Conservation (phyloP, 2,113 vertebrate species). For the Melierax canorus region DNA sequence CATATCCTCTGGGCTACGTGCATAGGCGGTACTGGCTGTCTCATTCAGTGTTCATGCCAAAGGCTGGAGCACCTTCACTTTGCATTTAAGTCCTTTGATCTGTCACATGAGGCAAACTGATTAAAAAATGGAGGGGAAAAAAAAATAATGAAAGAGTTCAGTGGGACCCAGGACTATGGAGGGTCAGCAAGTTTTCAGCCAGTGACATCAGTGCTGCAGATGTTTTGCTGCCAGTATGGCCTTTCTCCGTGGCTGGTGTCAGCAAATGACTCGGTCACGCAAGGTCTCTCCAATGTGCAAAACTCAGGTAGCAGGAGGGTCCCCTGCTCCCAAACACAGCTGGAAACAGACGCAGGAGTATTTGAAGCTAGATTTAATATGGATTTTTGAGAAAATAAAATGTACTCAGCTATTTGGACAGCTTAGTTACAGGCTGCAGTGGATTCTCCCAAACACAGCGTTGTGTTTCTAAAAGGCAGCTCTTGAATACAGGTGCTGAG, state of each 20-base stretch:
- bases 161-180: background rate
- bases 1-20: background rate
- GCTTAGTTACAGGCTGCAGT: background rate
- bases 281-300: background rate
- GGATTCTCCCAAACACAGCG: background rate
- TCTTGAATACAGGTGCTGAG: background rate
- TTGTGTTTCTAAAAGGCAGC: background rate
- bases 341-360: background rate
- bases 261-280: fast-evolving
- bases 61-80: background rate
- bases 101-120: background rate
- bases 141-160: background rate
- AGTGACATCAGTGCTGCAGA: background rate
- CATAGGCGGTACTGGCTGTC: background rate
- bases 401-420: background rate
- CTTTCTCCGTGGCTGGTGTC: background rate
- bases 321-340: background rate
- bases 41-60: background rate
- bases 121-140: background rate
- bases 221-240: background rate
- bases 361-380: background rate
- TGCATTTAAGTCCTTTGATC: background rate
- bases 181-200: background rate
- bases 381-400: background rate
- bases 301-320: background rate